A percentile compares a stretch with the other conserved stretches of the same genome.
Evolutionary conservation across 2,888 invertebrate species (phyloP).

Genomic region (Lithophane socia): DNA sequence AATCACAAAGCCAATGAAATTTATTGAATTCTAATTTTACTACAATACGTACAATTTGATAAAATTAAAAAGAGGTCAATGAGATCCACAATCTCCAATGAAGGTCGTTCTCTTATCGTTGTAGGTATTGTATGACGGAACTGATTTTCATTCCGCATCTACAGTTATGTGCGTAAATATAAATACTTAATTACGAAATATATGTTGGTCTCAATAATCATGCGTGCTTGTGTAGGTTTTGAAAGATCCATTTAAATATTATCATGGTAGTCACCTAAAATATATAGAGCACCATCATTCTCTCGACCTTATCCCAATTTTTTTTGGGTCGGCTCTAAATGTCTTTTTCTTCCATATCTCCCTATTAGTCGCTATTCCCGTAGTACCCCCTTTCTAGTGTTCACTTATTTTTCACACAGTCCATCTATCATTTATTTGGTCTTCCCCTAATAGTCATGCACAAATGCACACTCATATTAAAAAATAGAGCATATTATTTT

Average conservation of each 20-base stretch:
- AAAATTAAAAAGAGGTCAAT: slow-evolving; percentile 53
- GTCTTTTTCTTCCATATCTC: not conserved
- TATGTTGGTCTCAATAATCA: slow-evolving; percentile 1
- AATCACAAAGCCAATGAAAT: not conserved
- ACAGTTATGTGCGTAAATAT: slow-evolving; percentile 18
- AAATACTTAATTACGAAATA: slow-evolving; percentile 1
- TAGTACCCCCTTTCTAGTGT: not conserved
- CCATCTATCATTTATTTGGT: not conserved
- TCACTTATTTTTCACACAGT: not conserved
- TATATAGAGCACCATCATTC: not conserved
- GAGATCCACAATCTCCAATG: slow-evolving; percentile 48
- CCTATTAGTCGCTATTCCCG: not conserved
- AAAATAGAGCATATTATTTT: not conserved
- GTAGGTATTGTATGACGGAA: slow-evolving; percentile 41
- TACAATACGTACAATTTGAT: slow-evolving; percentile 33
- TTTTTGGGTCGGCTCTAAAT: not conserved
- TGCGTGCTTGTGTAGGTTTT: not conserved
- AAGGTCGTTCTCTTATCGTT: slow-evolving; percentile 58
- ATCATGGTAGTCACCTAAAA: not conserved
- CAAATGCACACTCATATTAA: not conserved
- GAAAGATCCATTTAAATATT: not conserved
- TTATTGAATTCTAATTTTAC: slow-evolving; percentile 3
- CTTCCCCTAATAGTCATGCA: not conserved
- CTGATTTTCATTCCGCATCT: slow-evolving; percentile 45
- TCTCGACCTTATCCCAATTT: not conserved